Conservation (phyloP, 1,140 invertebrate species). For the Pseudoatta argentina region DNA sequence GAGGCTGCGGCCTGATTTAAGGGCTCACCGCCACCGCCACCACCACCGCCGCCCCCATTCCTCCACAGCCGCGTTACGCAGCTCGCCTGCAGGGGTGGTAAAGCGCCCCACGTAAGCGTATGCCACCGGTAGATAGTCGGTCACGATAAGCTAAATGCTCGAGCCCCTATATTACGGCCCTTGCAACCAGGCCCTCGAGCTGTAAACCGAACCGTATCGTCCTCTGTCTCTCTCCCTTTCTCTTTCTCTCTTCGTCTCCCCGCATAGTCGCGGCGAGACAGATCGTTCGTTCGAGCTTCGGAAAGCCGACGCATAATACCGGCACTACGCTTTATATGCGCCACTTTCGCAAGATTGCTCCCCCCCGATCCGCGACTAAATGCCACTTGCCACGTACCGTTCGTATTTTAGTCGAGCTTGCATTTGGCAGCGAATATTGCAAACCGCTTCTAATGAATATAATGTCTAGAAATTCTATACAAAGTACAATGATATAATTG, state of each 20-base stretch:
- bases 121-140: constrained; percentile 76
- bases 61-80: constrained; percentile 54
- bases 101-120: constrained; percentile 70
- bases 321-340: constrained; percentile 22
- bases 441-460: neutral
- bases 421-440: neutral
- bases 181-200: constrained; percentile 61
- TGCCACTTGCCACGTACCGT: constrained; percentile 19
- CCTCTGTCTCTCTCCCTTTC: constrained; percentile 10
- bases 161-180: constrained; percentile 72
- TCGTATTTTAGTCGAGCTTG: neutral
- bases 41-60: neutral
- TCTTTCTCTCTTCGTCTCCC: constrained; percentile 1
- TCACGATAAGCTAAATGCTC: constrained; percentile 76
- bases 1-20: constrained; percentile 78
- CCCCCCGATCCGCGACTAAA: neutral
- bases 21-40: constrained; percentile 43
- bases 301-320: constrained; percentile 18
- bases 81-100: constrained; percentile 74
- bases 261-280: constrained; percentile 47
- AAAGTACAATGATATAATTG: neutral
- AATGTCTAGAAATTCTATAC: neutral
- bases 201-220: constrained; percentile 64
- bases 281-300: constrained; percentile 54
- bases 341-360: constrained; percentile 50